Evolutionary conservation across 2,113 vertebrate species (phyloP).

Genomic region (Stegastes partitus): DNA sequence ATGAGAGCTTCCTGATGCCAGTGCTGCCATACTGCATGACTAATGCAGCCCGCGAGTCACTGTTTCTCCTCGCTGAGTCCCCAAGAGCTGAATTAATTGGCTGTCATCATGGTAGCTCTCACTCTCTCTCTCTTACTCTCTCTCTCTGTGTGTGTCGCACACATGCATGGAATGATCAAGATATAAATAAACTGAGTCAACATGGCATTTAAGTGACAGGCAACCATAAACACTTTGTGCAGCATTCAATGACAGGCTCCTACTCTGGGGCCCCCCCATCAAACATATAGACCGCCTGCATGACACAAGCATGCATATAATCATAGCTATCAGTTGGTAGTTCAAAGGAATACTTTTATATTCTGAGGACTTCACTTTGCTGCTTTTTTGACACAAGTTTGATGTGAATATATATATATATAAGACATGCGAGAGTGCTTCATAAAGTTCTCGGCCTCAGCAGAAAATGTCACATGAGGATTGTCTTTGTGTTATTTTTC

Average conservation of each 20-base stretch:
- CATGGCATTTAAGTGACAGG: slow-evolving; percentile 71
- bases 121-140: slow-evolving; percentile 37
- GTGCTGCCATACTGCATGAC: slow-evolving; percentile 79
- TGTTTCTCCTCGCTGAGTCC: slow-evolving; percentile 71
- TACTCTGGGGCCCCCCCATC: slow-evolving; percentile 61
- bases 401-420: background rate
- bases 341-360: background rate
- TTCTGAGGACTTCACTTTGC: background rate
- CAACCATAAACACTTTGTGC: slow-evolving; percentile 65
- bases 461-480: too few species aligned
- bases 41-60: slow-evolving; percentile 78
- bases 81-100: slow-evolving; percentile 84
- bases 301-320: background rate
- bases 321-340: background rate
- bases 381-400: background rate
- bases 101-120: slow-evolving; percentile 77
- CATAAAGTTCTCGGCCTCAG: too few species aligned
- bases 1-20: slow-evolving; percentile 73
- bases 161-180: slow-evolving; percentile 63
- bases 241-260: slow-evolving; percentile 45
- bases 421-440: too few species aligned
- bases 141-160: slow-evolving; percentile 18
- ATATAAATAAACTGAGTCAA: slow-evolving; percentile 77
- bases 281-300: slow-evolving; percentile 8
- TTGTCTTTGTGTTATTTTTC: too few species aligned